These are phyloP conservation scores for Macrotrachela quadricornifera DNA, from an alignment of 1,140 invertebrate genomes.

Conservation along the genomic window DNA sequence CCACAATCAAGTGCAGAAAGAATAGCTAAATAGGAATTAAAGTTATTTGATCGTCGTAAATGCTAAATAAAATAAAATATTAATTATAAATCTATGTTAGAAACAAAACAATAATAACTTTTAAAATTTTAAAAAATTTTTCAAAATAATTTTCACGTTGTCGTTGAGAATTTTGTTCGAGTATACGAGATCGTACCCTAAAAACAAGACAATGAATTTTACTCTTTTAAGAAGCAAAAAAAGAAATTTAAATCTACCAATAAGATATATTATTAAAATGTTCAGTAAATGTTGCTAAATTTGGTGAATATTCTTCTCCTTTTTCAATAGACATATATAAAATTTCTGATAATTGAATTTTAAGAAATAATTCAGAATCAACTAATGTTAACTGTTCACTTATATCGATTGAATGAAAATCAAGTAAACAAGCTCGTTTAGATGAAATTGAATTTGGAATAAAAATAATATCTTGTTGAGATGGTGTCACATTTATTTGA, in stretches of 20 bases:
- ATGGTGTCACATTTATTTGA: too few relatives aligned
- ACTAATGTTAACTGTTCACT: constrained; percentile 95
- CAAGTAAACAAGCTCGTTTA: constrained; percentile 30
- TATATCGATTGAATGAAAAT: constrained; percentile 71
- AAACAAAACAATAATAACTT: constrained; percentile 29
- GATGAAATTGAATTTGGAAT: too few relatives aligned
- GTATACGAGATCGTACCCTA: constrained; percentile 52
- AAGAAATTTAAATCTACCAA: constrained; percentile 38
- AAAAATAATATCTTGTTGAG: too few relatives aligned
- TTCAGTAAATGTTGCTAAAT: constrained; percentile 89
- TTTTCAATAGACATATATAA: neutral
- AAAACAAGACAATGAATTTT: neutral
- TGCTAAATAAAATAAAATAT: constrained; percentile 18
- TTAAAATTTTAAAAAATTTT: constrained; percentile 97
- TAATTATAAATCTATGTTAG: neutral
- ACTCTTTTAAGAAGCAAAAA: neutral
- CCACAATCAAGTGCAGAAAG: constrained; percentile 87
- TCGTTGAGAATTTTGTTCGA: constrained; percentile 59
- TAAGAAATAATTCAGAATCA: constrained; percentile 79
- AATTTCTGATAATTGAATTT: constrained; percentile 53
- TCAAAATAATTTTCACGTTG: constrained; percentile 84
- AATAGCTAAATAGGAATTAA: constrained; percentile 88
- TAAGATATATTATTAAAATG: constrained; percentile 99
- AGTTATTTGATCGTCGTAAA: constrained; percentile 84
- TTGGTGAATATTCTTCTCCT: constrained; percentile 36